Evolutionary conservation across 2,113 vertebrate species (phyloP).

Genomic region (Neogale vison): DNA sequence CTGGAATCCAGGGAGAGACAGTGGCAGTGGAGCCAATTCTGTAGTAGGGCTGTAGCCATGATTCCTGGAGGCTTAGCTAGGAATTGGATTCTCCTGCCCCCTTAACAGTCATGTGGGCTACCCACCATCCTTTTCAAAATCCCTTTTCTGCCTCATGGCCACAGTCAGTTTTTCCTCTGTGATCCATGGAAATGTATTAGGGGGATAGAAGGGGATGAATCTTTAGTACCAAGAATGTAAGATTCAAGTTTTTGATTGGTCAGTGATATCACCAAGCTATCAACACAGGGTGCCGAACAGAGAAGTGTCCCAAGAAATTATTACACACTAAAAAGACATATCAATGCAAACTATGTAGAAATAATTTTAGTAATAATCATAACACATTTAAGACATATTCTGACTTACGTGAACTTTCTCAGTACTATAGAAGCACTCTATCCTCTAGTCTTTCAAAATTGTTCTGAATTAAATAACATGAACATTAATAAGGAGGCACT

Average conservation of each 20-base stretch:
- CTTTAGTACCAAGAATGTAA: not conserved
- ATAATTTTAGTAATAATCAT: not conserved
- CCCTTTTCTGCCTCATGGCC: not conserved
- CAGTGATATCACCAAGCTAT: not conserved
- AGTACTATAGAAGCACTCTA: not conserved
- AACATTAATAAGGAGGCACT: not conserved
- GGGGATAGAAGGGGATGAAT: not conserved
- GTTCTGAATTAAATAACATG: not conserved
- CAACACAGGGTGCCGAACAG: not conserved
- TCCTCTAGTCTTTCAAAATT: not conserved
- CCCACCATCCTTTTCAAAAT: not conserved
- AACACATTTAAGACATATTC: not conserved
- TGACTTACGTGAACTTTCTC: conserved; percentile 3
- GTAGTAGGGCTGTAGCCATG: too few relatives aligned
- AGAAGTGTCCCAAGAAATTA: not conserved
- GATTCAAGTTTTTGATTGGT: not conserved
- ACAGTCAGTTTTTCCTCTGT: not conserved
- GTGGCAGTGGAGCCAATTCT: not conserved
- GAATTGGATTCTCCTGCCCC: not conserved
- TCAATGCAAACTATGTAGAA: not conserved
- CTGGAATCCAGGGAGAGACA: not conserved
- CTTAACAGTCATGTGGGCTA: not conserved
- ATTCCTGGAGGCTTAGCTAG: not conserved
- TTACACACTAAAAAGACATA: not conserved
- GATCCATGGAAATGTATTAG: not conserved